phyloP scores from a whole-genome alignment of 2,113 vertebrate genomes.

The Amphiprion ocellaris region DNA sequence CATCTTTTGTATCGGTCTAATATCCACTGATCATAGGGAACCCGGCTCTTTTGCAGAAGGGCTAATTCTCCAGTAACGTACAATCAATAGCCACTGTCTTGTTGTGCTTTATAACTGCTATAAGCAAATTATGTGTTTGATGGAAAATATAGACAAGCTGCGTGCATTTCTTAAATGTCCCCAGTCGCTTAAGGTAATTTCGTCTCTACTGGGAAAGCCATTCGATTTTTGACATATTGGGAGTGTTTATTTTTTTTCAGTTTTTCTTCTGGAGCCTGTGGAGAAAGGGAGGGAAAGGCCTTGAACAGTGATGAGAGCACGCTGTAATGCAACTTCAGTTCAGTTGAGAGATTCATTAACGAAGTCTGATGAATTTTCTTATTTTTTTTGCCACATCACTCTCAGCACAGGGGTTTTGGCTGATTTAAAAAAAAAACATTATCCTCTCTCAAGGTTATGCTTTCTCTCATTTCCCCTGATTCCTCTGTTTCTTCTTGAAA shows the following conservation, averaged over 20 bases:
- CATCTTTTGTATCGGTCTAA: constrained; percentile 20
- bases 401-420: constrained; percentile 44
- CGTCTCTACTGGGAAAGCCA: constrained; percentile 41
- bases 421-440: constrained; percentile 51
- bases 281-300: constrained; percentile 39
- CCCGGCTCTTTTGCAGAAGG: constrained; percentile 1
- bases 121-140: constrained; percentile 62
- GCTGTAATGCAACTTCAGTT: constrained; percentile 59
- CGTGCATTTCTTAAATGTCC: constrained; percentile 46
- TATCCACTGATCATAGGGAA: constrained; percentile 22
- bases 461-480: constrained; percentile 69
- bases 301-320: constrained; percentile 63
- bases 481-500: constrained; percentile 68
- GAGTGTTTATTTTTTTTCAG: constrained; percentile 43
- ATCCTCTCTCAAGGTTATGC: constrained; percentile 70
- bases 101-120: constrained; percentile 31
- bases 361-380: constrained; percentile 33
- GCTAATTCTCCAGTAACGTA: constrained; percentile 50
- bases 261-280: constrained; percentile 26
- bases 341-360: constrained; percentile 64
- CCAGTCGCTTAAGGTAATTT: constrained; percentile 60
- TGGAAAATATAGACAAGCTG: constrained; percentile 44
- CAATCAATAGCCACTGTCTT: constrained; percentile 51
- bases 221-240: constrained; percentile 60
- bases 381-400: constrained; percentile 45